Base-by-base conservation (phyloP, 2,888 invertebrate genomes). In the Idaea dimidiata region DNA sequence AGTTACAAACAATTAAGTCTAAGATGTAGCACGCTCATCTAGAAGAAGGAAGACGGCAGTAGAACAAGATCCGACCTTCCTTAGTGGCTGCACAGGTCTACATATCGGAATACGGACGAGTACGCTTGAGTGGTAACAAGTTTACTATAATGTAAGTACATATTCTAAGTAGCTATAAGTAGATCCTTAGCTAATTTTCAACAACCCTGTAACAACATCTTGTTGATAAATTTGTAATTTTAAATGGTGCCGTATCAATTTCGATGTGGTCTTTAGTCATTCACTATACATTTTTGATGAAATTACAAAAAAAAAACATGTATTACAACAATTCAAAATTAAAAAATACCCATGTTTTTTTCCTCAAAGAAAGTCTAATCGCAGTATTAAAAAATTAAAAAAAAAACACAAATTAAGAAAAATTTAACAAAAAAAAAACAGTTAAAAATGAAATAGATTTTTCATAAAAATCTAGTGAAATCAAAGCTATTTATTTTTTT, bases 401-500 rank as follows among this genome's bases (percentile, higher is more conserved):
- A 14, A n/a, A 54, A 8, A 54, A 54, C 16, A 54, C n/a, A n/a
- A n/a, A n/a, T n/a, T n/a, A n/a, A n/a, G n/a, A n/a, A n/a, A n/a
- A n/a, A n/a, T n/a, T n/a, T n/a, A n/a, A 4, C 16, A 0, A 54
- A 54, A 1, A 14, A n/a, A 54, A 8, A 54, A 54, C 16, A 54
- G 7, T 16, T 54, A 16, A 3, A 16, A 54, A 54, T 54, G 6
- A n/a, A 14, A 6, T 6, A 16, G 8, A 16, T 17, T 16, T 54
- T 8, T 4, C 54, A 54, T 4, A 17, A 6, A 17, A 7, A n/a
- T 16, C 7, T 16, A 54, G 16, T 17, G 18, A 56, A 56, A 56
- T 18, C 0, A 17, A 56, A 14, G 14, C 17, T 18, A 10, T 73
- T 68, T 66, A 66, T 69, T 75, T 74, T n/a, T 75, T 73, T 64